Conservation (phyloP, 2,888 invertebrate genomes). For the Rapana venosa region DNA sequence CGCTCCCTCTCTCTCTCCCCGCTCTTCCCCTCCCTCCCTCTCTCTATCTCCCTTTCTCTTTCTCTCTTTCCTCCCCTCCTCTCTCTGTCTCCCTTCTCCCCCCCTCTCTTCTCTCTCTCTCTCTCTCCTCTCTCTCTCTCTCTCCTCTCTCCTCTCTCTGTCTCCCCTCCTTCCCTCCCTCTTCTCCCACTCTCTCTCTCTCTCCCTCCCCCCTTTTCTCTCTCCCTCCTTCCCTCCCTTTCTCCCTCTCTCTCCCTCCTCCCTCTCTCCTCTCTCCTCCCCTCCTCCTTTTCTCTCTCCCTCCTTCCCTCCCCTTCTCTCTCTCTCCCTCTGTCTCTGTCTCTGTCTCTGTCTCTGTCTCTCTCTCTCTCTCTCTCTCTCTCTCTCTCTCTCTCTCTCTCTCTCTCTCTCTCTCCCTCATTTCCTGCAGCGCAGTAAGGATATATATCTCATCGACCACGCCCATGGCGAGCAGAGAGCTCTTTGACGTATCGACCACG, state of each 20-base stretch:
- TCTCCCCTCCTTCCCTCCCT: neutral
- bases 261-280: neutral
- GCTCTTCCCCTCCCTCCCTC: too few species aligned
- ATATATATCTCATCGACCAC: too few species aligned
- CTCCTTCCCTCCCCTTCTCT: neutral
- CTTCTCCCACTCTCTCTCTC: neutral
- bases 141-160: conserved; percentile 18
- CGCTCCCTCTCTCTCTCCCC: too few species aligned
- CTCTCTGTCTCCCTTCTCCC: neutral
- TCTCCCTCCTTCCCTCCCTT: neutral
- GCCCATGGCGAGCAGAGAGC: too few species aligned
- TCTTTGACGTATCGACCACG: too few species aligned
- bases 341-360: neutral
- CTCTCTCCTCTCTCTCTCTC: neutral
- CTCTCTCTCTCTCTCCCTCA: neutral
- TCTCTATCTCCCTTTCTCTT: too few species aligned
- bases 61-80: too few species aligned
- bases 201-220: neutral
- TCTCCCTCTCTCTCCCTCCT: neutral
- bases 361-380: too few species aligned
- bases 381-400: neutral
- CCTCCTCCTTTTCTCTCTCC: neutral
- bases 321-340: neutral
- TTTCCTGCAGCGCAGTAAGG: too few species aligned
- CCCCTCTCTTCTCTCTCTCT: neutral